Conservation (phyloP, 92 coral and sea anemone species). For the Micromussa lordhowensis region DNA sequence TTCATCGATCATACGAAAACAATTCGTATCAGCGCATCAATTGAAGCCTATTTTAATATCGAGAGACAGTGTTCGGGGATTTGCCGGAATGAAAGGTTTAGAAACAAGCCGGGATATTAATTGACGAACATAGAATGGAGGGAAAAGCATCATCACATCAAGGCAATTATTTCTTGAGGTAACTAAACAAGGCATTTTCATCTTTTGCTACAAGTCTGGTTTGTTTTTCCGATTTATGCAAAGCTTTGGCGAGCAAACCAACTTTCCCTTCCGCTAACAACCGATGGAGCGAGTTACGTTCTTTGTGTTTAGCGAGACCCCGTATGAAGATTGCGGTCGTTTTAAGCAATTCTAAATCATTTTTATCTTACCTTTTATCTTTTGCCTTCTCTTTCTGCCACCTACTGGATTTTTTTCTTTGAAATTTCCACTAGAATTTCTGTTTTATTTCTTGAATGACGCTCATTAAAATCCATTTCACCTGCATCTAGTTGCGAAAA, state of each 20-base stretch:
- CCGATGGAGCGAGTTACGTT: background rate
- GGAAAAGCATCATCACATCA: background rate
- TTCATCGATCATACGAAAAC: background rate
- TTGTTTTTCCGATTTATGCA: conserved; percentile 25
- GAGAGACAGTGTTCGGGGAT: background rate
- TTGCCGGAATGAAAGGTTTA: background rate
- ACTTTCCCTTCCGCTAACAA: background rate
- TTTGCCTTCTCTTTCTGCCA: conserved; percentile 12
- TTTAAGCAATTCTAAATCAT: background rate
- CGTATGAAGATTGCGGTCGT: background rate
- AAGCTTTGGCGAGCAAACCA: background rate
- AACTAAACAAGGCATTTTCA: conserved; percentile 15
- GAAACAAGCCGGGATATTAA: background rate
- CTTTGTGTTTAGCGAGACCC: background rate
- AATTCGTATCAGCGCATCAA: background rate
- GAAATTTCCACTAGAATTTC: conserved; percentile 16
- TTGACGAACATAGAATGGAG: background rate
- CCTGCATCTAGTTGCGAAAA: conserved; percentile 30
- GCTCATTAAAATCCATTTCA: conserved; percentile 32
- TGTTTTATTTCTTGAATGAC: conserved; percentile 10
- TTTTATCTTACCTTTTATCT: conserved; percentile 32
- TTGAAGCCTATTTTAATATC: background rate
- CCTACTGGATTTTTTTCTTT: conserved; percentile 41
- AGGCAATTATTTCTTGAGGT: conserved; percentile 7
- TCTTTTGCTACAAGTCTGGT: background rate